A percentile compares a stretch with the other conserved stretches of the same genome.
Evolutionary conservation across 2,797 vertebrate genomes (phyloP).

Genomic region (Glossophaga mutica): DNA sequence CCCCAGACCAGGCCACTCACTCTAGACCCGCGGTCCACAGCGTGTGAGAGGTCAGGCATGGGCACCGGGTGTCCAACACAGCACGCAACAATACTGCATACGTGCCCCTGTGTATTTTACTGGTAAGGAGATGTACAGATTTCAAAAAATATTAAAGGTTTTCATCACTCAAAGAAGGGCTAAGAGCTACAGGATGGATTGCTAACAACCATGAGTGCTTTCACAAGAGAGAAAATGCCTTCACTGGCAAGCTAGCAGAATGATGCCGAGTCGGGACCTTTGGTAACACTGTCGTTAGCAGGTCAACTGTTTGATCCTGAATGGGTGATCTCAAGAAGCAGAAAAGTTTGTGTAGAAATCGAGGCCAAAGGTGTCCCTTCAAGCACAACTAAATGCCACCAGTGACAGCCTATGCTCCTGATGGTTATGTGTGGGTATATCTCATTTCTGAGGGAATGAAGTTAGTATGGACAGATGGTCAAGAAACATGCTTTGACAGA

Average conservation of each 20-base stretch:
- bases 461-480: not conserved
- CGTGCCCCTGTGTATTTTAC: not conserved
- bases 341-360: not conserved
- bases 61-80: not conserved
- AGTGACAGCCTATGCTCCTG: not conserved
- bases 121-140: not conserved
- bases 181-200: not conserved
- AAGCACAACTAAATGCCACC: not conserved
- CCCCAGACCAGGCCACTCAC: not conserved
- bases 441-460: not conserved
- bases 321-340: not conserved
- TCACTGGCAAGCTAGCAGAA: not conserved
- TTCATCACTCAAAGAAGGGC: not conserved
- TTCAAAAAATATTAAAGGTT: not conserved
- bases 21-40: not conserved
- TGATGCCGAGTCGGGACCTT: not conserved
- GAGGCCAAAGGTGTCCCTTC: not conserved
- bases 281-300: not conserved
- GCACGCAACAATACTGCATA: not conserved
- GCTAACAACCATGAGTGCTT: not conserved
- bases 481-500: slow-evolving; percentile 4
- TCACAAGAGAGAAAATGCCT: not conserved
- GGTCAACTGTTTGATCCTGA: not conserved
- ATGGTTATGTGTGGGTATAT: not conserved
- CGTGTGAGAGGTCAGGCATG: not conserved